A percentile compares a stretch with the other conserved stretches of the same genome.
Conservation (phyloP, 1,140 invertebrate genomes). For the Arctopsyche grandis region DNA sequence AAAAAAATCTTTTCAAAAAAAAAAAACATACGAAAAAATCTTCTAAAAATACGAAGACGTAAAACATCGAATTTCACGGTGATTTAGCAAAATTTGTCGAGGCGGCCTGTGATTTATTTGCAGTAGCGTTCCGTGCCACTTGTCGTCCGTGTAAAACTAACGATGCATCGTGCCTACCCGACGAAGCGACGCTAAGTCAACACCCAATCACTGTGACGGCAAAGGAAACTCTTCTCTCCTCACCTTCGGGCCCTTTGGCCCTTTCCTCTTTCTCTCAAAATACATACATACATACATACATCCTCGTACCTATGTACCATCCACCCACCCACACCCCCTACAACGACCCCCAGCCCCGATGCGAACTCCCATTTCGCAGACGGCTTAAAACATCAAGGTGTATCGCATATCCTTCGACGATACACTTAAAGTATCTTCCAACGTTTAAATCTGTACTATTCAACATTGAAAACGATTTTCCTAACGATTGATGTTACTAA, state of each 20-base stretch:
- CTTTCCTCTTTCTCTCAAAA: background rate
- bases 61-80: slow-evolving; percentile 20
- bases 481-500: too few species aligned
- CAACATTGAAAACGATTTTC: too few species aligned
- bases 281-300: background rate
- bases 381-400: too few species aligned
- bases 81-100: slow-evolving; percentile 6
- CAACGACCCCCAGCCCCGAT: too few species aligned
- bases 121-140: slow-evolving; percentile 46
- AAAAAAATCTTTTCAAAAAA: too few species aligned
- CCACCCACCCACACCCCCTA: too few species aligned
- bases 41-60: background rate
- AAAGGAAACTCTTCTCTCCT: slow-evolving; percentile 6
- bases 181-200: slow-evolving; percentile 41
- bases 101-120: slow-evolving; percentile 38
- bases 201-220: slow-evolving; percentile 47
- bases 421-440: too few species aligned
- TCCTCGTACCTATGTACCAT: too few species aligned
- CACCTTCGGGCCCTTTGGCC: background rate
- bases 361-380: too few species aligned
- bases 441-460: too few species aligned
- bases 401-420: too few species aligned
- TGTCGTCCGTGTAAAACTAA: slow-evolving; percentile 51
- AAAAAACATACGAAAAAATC: too few species aligned
- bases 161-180: slow-evolving; percentile 47